Evolutionary conservation across 2,113 vertebrate genomes (phyloP), one percentile per base, ranked within the genome.

Genomic region (Campylorhamphus procurvoides): DNA sequence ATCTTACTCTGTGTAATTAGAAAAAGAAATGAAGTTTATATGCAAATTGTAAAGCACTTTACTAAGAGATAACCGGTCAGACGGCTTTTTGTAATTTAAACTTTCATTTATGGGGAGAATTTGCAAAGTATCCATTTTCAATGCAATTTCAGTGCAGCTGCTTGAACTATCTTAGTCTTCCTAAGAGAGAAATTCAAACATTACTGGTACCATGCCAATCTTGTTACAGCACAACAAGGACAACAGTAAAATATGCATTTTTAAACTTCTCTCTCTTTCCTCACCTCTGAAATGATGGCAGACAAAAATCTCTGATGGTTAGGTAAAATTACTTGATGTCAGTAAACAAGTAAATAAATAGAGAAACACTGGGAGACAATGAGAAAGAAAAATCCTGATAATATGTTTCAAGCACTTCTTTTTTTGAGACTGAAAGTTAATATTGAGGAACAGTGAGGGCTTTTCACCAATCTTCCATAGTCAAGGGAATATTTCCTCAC

Each of bases 11-110:
- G 86, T 89, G 90, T 97, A 98, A 98, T 98, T 98, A 98, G 97
- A 91, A 98, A 98, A 98, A 98, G 96, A 97, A 98, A 98, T 98
- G 96, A 98, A 98, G 97, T 97, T 98, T 98, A 97, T 97, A 98
- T 98, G 98, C 97, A 98, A 98, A 98, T 98, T 93, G 85, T 96
- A 97, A 94, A 94, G 86, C 92, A 94, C 94, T 98, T 98, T 95
- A 85, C 95, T 96, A 94, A 96, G 97, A 98, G 96, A 98, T 97
- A 97, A 97, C 95, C 3, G 71, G 96, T 98, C 96, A 98, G 93
- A 95, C 80, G 10, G 91, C 87, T 98, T 97, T 97, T 97, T 87
- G 93, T 95, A 97, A 98, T 98, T 98, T 97, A 98, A 97, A 97
- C 97, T 97, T 98, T 97, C 95, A 97, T 98, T 97, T 96, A 93